Conservation (phyloP, 2,888 invertebrate species). For the Catotricha subobsoleta region DNA sequence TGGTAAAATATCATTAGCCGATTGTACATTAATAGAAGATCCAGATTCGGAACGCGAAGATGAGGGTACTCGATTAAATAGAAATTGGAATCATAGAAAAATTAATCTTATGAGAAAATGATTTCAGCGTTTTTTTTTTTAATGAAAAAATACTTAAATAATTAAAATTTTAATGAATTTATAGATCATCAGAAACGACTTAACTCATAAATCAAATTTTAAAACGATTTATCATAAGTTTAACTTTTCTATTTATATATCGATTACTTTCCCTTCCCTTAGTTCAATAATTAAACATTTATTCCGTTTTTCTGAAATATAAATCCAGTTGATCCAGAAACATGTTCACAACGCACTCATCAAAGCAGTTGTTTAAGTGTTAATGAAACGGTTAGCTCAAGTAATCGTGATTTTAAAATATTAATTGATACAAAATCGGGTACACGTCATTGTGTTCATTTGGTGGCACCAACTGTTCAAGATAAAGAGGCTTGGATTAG, state of each 20-base stretch:
- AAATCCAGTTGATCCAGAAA: slow-evolving; percentile 7
- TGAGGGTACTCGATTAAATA: slow-evolving; percentile 36
- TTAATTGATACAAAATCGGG: slow-evolving; percentile 14
- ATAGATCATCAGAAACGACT: too few relatives aligned
- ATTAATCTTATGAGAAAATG: background rate
- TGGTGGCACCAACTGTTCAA: slow-evolving; percentile 57
- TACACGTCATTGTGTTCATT: slow-evolving; percentile 13
- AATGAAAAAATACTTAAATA: background rate
- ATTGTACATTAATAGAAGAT: slow-evolving; percentile 73
- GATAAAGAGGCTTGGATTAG: slow-evolving; percentile 90
- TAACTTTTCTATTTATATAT: too few relatives aligned
- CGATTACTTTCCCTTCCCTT: background rate
- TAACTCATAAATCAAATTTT: too few relatives aligned
- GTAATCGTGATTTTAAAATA: slow-evolving; percentile 15
- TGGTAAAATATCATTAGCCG: slow-evolving; percentile 66
- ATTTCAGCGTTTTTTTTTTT: background rate
- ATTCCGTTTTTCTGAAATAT: background rate
- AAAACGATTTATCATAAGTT: too few relatives aligned
- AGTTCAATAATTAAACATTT: background rate
- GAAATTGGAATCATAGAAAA: too few relatives aligned
- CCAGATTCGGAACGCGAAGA: slow-evolving; percentile 47
- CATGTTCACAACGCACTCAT: slow-evolving; percentile 11
- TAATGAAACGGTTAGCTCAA: slow-evolving; percentile 12
- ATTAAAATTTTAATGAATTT: background rate
- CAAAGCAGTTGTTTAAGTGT: slow-evolving; percentile 13